phyloP scores from a whole-genome alignment of 2,888 invertebrate genomes.

The Chironomus riparius region DNA sequence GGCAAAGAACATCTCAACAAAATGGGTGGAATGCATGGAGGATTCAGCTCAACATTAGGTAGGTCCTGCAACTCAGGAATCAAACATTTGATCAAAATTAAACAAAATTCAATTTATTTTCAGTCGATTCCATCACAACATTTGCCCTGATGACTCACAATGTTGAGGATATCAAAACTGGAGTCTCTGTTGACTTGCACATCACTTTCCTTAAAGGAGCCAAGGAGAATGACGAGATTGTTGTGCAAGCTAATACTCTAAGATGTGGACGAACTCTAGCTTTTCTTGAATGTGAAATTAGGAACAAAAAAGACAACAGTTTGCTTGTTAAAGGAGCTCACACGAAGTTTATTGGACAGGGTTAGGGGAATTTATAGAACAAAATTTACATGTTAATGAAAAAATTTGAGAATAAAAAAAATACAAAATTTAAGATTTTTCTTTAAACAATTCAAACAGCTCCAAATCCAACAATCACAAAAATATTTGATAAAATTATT shows the following conservation, averaged over 20 bases:
- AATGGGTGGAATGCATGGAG: constrained; percentile 74
- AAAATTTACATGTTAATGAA: too few species aligned
- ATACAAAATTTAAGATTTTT: too few species aligned
- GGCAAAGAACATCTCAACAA: constrained; percentile 64
- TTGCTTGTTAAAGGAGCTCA: constrained; percentile 75
- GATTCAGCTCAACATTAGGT: constrained; percentile 66
- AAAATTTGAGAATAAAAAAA: too few species aligned
- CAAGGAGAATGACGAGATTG: constrained; percentile 64
- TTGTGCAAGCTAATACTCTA: constrained; percentile 67
- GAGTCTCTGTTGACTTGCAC: constrained; percentile 75
- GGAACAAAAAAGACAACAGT: constrained; percentile 61
- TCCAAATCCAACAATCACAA: too few species aligned
- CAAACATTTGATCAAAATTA: too few species aligned
- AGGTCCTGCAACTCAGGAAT: neutral
- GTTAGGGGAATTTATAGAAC: neutral
- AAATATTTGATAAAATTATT: too few species aligned
- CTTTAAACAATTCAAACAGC: too few species aligned
- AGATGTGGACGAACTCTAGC: constrained; percentile 72
- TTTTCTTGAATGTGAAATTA: constrained; percentile 70
- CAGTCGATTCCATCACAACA: constrained; percentile 60
- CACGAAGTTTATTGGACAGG: constrained; percentile 57
- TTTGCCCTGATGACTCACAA: constrained; percentile 60
- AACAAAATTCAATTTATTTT: neutral
- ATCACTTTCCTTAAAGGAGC: constrained; percentile 59
- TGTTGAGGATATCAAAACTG: constrained; percentile 42